Evolutionary conservation across 2,888 invertebrate genomes (phyloP).

Genomic region (Drosophila fulvimacula): DNA sequence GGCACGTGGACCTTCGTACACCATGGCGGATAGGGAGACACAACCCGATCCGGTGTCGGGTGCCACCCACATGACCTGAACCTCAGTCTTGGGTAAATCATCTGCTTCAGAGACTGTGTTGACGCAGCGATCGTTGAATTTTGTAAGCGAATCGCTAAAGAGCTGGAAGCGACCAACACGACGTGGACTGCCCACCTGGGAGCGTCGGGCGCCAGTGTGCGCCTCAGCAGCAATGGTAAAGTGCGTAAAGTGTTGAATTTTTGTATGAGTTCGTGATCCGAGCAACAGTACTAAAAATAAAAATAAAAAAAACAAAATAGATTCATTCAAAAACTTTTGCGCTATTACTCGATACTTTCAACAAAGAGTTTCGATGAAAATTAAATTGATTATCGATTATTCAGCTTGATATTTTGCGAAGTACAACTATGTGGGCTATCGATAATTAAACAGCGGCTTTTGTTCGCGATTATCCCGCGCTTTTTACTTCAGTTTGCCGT

Average conservation of each 20-base stretch:
- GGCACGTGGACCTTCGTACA: constrained; percentile 90
- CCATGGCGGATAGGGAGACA: constrained; percentile 94
- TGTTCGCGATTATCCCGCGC: constrained; percentile 19
- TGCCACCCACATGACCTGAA: constrained; percentile 96
- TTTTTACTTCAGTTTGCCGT: constrained; percentile 17
- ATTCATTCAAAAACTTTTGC: neutral
- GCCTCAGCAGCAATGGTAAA: constrained; percentile 91
- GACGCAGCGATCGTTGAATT: constrained; percentile 92
- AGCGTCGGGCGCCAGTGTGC: constrained; percentile 73
- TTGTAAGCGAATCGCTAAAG: constrained; percentile 86
- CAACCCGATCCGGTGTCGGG: constrained; percentile 94
- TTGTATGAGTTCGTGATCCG: constrained; percentile 88
- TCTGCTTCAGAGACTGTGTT: constrained; percentile 93
- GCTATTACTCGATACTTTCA: constrained; percentile 14
- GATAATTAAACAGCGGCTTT: neutral
- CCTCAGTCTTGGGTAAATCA: constrained; percentile 91
- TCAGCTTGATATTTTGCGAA: neutral
- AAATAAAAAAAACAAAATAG: constrained; percentile 20
- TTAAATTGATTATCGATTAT: constrained; percentile 15
- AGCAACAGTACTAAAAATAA: constrained; percentile 87
- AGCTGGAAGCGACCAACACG: constrained; percentile 90
- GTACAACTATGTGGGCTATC: neutral
- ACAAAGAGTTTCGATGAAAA: neutral
- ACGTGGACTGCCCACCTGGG: constrained; percentile 85
- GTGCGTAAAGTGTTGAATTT: constrained; percentile 91